These are phyloP conservation scores for Dorcus hopei DNA, from an alignment of 2,888 invertebrate species.

Conservation along the genomic window DNA sequence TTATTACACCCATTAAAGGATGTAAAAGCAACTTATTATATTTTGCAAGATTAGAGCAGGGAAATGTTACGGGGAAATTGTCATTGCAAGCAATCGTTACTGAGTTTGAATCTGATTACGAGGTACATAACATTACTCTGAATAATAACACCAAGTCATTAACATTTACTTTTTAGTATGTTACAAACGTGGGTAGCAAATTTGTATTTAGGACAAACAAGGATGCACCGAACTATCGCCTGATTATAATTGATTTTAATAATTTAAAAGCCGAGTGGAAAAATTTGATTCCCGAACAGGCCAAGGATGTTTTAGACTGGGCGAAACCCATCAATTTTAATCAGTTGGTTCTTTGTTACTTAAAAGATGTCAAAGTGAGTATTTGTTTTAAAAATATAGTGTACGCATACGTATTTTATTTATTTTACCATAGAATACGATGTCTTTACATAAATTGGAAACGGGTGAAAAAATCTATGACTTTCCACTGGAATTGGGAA, in stretches of 20 bases:
- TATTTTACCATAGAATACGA: slow-evolving; percentile 61
- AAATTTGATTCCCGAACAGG: slow-evolving; percentile 79
- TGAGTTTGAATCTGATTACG: slow-evolving; percentile 90
- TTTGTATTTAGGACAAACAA: slow-evolving; percentile 90
- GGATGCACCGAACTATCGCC: slow-evolving; percentile 86
- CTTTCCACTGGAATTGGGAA: slow-evolving; percentile 83
- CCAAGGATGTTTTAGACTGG: slow-evolving; percentile 87
- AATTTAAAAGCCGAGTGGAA: slow-evolving; percentile 75
- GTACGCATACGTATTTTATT: neutral
- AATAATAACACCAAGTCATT: neutral
- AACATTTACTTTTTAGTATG: slow-evolving; percentile 64
- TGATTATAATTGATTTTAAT: slow-evolving; percentile 78
- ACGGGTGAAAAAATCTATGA: slow-evolving; percentile 69
- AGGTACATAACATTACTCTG: slow-evolving; percentile 54
- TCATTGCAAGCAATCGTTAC: slow-evolving; percentile 77
- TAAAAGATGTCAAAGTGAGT: slow-evolving; percentile 88
- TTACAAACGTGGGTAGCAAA: slow-evolving; percentile 81
- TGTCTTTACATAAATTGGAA: slow-evolving; percentile 74
- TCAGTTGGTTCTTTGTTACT: slow-evolving; percentile 82
- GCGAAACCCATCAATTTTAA: slow-evolving; percentile 79
- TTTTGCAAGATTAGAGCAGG: slow-evolving; percentile 69
- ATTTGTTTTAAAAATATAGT: neutral
- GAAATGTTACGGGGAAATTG: slow-evolving; percentile 62
- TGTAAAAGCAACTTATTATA: slow-evolving; percentile 90
- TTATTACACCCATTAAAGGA: slow-evolving; percentile 80